Evolutionary conservation across 2,888 invertebrate genomes (phyloP).

Genomic region (Yponomeuta cagnagella): DNA sequence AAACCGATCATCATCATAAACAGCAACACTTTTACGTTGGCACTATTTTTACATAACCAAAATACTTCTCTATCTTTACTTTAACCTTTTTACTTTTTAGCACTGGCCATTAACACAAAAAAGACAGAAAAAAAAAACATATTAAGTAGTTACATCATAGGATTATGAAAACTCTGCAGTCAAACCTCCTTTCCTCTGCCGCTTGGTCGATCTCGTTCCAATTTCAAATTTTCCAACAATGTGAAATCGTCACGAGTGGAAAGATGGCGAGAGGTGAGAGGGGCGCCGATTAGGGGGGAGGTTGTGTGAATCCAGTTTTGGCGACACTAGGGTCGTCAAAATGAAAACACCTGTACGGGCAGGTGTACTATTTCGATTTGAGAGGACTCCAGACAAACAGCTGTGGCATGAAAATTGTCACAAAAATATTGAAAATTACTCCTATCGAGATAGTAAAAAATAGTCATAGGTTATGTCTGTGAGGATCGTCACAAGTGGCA

Average conservation of each 20-base stretch:
- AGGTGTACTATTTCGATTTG: neutral
- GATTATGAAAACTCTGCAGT: neutral
- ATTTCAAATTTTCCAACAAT: slow-evolving; percentile 9
- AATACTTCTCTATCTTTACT: too few species aligned
- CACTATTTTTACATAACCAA: too few species aligned
- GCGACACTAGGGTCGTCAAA: slow-evolving; percentile 31
- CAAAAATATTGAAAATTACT: neutral
- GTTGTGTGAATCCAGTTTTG: slow-evolving; percentile 33
- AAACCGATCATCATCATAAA: too few species aligned
- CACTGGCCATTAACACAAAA: too few species aligned
- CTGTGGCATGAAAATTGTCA: too few species aligned
- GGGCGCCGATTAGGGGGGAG: slow-evolving; percentile 42
- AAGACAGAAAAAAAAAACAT: too few species aligned
- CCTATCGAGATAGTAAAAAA: neutral
- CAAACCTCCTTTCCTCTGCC: neutral
- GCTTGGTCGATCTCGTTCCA: neutral
- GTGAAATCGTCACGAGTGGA: neutral
- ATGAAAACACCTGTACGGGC: neutral
- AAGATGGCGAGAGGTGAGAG: slow-evolving; percentile 21
- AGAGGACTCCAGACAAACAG: neutral
- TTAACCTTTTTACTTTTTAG: too few species aligned
- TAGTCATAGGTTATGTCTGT: too few species aligned
- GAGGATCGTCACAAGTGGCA: too few species aligned
- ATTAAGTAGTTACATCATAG: too few species aligned
- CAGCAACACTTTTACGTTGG: too few species aligned